Evolutionary conservation across 2,888 invertebrate genomes (phyloP).

Genomic region (Chrysomela aeneicollis): DNA sequence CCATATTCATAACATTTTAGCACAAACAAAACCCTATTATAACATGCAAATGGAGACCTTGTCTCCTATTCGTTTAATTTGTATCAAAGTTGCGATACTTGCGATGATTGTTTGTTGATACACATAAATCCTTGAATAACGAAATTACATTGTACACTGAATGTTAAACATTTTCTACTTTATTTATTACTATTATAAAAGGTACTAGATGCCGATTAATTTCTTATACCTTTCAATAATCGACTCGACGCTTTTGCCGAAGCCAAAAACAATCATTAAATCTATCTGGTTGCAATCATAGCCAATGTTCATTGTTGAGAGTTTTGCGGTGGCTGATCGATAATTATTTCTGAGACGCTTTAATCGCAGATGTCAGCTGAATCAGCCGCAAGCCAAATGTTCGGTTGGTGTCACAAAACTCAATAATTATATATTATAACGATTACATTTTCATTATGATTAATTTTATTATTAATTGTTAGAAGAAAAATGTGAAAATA

Average conservation of each 20-base stretch:
- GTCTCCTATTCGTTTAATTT: not conserved
- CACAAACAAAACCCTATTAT: not conserved
- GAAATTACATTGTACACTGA: no score
- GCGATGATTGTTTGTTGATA: not conserved
- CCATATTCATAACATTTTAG: no score
- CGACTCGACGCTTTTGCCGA: no score
- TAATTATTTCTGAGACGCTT: not conserved
- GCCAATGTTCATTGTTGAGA: not conserved
- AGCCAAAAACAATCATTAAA: not conserved
- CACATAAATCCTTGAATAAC: not conserved
- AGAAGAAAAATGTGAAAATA: no score
- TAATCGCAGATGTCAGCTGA: not conserved
- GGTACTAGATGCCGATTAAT: no score
- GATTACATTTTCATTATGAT: no score
- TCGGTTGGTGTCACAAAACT: not conserved
- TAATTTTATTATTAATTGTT: no score
- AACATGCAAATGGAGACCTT: not conserved
- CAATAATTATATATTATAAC: not conserved
- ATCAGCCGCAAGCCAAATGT: not conserved
- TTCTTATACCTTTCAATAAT: no score
- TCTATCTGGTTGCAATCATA: not conserved
- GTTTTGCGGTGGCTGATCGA: not conserved
- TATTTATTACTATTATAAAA: no score
- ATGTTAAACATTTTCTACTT: no score
- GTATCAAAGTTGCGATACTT: not conserved